These are phyloP conservation scores for Psittacula derbiana DNA, from an alignment of 2,797 vertebrate species.

Conservation along the genomic window DNA sequence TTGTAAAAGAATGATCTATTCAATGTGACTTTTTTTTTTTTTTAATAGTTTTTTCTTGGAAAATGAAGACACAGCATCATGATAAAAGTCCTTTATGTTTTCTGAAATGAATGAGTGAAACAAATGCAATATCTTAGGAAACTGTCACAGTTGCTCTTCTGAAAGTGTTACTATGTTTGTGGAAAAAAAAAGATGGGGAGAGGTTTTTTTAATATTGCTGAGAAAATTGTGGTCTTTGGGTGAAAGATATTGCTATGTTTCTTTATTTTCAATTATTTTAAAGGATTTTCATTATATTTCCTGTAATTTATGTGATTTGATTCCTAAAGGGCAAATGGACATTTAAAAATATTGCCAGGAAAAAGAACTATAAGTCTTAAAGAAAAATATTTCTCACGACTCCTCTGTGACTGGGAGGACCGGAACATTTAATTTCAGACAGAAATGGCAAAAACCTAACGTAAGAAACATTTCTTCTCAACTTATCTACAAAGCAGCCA, in stretches of 20 bases:
- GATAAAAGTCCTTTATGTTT: not conserved
- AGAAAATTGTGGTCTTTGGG: not conserved
- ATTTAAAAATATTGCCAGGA: not conserved
- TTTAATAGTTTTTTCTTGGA: rapidly evolving
- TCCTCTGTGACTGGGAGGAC: not conserved
- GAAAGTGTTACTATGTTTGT: not conserved
- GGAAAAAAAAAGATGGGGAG: not conserved
- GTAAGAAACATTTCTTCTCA: not conserved
- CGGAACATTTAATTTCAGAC: not conserved
- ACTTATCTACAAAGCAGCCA: not conserved
- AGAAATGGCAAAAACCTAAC: not conserved
- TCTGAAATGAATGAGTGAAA: not conserved
- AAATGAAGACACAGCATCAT: not conserved
- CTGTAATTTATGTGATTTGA: not conserved
- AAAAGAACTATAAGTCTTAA: not conserved
- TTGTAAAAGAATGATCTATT: not conserved
- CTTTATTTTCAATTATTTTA: not conserved
- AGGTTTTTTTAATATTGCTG: not conserved
- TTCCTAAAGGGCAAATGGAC: not conserved
- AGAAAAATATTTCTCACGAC: not conserved
- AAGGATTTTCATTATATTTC: not conserved
- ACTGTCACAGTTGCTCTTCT: not conserved
- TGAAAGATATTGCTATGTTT: not conserved
- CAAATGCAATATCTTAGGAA: not conserved
- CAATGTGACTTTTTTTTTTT: not conserved